phyloP scores from a whole-genome alignment of 2,797 vertebrate genomes.

The Manis crassicaudata region DNA sequence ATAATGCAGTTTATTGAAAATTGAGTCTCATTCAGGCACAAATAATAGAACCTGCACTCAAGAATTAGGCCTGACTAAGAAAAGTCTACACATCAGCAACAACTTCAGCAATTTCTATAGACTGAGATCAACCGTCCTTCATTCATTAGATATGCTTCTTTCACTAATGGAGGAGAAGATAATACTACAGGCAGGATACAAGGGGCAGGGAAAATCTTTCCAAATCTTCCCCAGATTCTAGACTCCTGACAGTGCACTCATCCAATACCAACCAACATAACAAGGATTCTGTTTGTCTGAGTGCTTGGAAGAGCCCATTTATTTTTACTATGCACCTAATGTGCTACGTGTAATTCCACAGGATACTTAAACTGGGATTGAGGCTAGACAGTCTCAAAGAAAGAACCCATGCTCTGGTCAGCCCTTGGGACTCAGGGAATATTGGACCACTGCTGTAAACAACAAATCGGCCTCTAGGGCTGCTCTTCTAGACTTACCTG shows the following conservation, averaged over 20 bases:
- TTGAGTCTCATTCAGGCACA: conserved; percentile 77
- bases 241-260: background rate
- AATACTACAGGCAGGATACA: fast-evolving
- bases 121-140: background rate
- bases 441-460: background rate
- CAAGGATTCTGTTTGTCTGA: background rate
- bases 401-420: background rate
- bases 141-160: background rate
- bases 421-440: background rate
- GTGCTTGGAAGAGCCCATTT: background rate
- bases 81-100: conserved; percentile 66
- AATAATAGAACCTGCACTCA: conserved; percentile 82
- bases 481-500: background rate
- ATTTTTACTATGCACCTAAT: background rate
- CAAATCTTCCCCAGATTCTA: background rate
- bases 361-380: background rate
- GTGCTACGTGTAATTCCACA: background rate
- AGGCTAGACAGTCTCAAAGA: background rate
- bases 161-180: background rate
- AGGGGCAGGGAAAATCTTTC: background rate
- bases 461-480: background rate
- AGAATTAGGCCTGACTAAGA: conserved; percentile 80
- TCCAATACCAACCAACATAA: background rate
- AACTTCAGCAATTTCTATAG: background rate
- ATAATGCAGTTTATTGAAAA: conserved; percentile 75